Conservation (phyloP, 2,888 invertebrate genomes). For the Hirtodrosophila confusa region DNA sequence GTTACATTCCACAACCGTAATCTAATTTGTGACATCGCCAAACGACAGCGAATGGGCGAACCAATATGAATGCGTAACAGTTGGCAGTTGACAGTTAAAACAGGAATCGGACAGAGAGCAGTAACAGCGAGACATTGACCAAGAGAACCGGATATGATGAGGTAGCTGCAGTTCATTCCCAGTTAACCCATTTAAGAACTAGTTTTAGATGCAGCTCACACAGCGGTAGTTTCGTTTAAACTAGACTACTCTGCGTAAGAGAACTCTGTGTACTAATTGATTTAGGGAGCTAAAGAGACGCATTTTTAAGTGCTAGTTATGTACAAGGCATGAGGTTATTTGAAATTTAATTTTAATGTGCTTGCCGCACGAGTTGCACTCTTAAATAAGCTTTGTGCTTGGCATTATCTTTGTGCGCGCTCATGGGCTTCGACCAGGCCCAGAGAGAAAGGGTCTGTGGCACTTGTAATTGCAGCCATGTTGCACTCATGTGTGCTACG, state of each 20-base stretch:
- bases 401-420: constrained; percentile 4
- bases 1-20: constrained; percentile 34
- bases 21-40: constrained; percentile 59
- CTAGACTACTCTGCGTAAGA: background rate
- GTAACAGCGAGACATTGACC: constrained; percentile 7
- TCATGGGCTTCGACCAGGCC: background rate
- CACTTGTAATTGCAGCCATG: constrained; percentile 38
- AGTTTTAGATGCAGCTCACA: constrained; percentile 6
- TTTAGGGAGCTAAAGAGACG: background rate
- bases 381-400: constrained; percentile 11
- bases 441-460: background rate
- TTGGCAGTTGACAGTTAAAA: constrained; percentile 20
- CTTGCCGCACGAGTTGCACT: constrained; percentile 25
- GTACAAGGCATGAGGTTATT: constrained; percentile 9
- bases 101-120: constrained; percentile 1
- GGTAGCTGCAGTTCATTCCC: constrained; percentile 2
- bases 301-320: no score
- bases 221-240: background rate
- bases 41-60: constrained; percentile 41
- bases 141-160: constrained; percentile 22
- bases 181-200: constrained; percentile 25
- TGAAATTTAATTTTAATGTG: constrained; percentile 51
- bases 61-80: constrained; percentile 16
- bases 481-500: constrained; percentile 23
- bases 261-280: constrained; percentile 1